These are phyloP conservation scores for Solenodon paradoxus DNA, from an alignment of 2,113 vertebrate genomes.

Conservation along the genomic window DNA sequence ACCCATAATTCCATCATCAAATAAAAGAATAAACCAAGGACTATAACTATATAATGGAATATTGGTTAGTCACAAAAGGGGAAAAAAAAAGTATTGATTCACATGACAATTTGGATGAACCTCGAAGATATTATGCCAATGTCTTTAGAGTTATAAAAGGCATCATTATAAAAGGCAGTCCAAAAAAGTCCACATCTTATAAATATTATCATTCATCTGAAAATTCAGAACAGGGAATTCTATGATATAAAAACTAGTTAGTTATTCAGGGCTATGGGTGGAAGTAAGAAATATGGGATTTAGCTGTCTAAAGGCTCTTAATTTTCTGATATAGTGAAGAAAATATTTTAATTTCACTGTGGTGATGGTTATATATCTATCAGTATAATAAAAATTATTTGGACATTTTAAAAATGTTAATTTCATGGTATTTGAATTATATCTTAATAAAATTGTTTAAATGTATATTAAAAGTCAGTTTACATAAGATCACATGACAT, in stretches of 20 bases:
- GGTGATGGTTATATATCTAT: background rate
- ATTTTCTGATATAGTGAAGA: background rate
- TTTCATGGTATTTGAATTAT: no score
- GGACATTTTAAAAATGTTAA: background rate
- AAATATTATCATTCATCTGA: background rate
- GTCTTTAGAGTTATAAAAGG: no score
- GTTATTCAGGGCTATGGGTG: background rate
- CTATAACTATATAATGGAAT: background rate
- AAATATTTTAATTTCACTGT: background rate
- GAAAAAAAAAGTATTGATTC: background rate
- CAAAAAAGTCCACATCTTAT: background rate
- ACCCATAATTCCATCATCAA: no score
- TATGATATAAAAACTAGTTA: background rate
- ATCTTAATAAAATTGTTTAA: background rate
- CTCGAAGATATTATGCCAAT: background rate
- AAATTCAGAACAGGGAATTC: background rate
- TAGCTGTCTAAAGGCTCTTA: background rate
- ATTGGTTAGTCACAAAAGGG: no score
- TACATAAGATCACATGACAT: background rate
- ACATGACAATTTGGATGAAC: background rate
- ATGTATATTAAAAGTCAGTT: background rate
- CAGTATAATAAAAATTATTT: background rate
- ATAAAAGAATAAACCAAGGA: background rate
- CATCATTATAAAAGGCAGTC: no score
- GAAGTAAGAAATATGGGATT: fast-evolving